Conservation (phyloP, 2,888 invertebrate species). For the Cephus pygmeus region DNA sequence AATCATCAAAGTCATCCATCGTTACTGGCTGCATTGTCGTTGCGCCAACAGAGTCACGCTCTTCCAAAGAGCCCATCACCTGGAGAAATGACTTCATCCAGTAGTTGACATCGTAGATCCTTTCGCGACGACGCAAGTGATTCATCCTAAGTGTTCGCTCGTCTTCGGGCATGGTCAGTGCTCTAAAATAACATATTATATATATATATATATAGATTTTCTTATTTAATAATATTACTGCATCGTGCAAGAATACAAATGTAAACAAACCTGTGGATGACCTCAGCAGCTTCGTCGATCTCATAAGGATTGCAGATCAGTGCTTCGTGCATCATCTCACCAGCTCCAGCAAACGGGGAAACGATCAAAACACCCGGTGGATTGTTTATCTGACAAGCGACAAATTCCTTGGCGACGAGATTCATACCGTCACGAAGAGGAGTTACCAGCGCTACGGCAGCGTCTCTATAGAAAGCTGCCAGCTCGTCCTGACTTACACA, state of each 20-base stretch:
- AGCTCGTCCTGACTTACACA: slow-evolving; percentile 88
- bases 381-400: slow-evolving; percentile 89
- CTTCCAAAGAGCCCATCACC: slow-evolving; percentile 87
- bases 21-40: slow-evolving; percentile 91
- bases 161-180: slow-evolving; percentile 90
- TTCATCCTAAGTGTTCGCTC: slow-evolving; percentile 89
- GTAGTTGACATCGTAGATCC: slow-evolving; percentile 85
- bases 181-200: slow-evolving; percentile 67
- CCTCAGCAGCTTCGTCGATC: slow-evolving; percentile 87
- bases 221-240: neutral
- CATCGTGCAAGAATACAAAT: neutral
- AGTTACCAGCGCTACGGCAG: slow-evolving; percentile 88
- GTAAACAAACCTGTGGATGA: slow-evolving; percentile 76
- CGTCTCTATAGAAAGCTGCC: slow-evolving; percentile 87
- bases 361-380: slow-evolving; percentile 88
- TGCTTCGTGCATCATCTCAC: slow-evolving; percentile 94
- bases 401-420: slow-evolving; percentile 91
- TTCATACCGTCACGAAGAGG: slow-evolving; percentile 93
- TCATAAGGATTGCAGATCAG: slow-evolving; percentile 91
- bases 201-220: neutral
- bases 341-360: slow-evolving; percentile 92
- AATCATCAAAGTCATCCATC: slow-evolving; percentile 90
- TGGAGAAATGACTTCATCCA: slow-evolving; percentile 91
- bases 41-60: slow-evolving; percentile 84
- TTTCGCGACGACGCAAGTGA: slow-evolving; percentile 82